Percentiles rank a stretch among this genome's conserved stretches.
Conservation (phyloP, 2,797 vertebrate species). For the Zalophus californianus region DNA sequence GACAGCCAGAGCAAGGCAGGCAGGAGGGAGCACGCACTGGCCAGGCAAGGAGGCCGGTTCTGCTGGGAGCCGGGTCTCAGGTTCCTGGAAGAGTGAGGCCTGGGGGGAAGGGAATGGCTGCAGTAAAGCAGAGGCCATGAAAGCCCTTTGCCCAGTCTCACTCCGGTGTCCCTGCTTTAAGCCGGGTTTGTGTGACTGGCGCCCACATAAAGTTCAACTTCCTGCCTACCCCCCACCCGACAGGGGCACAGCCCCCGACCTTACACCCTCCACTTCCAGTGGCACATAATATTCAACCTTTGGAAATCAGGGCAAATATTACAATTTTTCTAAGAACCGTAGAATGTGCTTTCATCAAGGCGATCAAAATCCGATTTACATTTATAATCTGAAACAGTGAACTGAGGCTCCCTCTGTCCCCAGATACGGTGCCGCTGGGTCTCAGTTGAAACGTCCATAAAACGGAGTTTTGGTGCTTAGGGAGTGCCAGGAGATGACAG, state of each 20-base stretch:
- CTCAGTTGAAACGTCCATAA: neutral
- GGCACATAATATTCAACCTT: neutral
- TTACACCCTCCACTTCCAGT: neutral
- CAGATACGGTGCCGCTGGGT: neutral
- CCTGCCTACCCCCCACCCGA: rapidly evolving
- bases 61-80: neutral
- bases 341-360: neutral
- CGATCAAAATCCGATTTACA: neutral
- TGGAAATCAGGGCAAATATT: neutral
- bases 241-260: neutral
- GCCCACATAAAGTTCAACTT: neutral
- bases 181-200: neutral
- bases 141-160: neutral
- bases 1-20: neutral
- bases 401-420: neutral
- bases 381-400: neutral
- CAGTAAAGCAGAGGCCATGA: neutral
- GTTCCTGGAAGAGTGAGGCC: neutral
- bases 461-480: neutral
- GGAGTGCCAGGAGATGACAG: neutral
- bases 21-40: neutral
- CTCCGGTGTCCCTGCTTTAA: neutral
- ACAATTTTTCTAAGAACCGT: neutral
- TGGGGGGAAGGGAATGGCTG: neutral
- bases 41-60: neutral